Evolutionary conservation across 2,888 invertebrate species (phyloP).

Genomic region (Griposia aprilina): DNA sequence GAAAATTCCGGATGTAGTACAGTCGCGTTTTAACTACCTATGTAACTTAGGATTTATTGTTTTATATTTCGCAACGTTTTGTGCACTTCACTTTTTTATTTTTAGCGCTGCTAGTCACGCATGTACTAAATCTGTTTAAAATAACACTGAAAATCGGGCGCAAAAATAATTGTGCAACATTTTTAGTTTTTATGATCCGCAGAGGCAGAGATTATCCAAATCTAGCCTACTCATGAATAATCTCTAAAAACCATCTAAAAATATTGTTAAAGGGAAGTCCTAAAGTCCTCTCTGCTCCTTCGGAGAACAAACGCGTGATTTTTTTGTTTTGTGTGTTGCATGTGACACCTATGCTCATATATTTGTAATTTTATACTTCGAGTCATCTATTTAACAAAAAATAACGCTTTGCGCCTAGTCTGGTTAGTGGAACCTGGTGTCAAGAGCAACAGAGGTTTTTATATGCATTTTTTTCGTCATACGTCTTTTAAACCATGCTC

Average conservation of each 20-base stretch:
- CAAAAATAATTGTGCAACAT: slow-evolving; percentile 13
- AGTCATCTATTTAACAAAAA: neutral
- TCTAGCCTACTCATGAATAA: neutral
- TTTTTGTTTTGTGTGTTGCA: neutral
- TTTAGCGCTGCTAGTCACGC: slow-evolving; percentile 52
- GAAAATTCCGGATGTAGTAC: slow-evolving; percentile 35
- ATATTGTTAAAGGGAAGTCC: too few species aligned
- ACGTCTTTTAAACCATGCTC: neutral
- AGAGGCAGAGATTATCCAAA: neutral
- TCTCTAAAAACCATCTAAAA: neutral
- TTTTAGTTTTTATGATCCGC: neutral
- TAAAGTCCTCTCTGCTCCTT: neutral
- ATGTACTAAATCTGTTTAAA: slow-evolving; percentile 32
- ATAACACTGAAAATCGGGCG: neutral
- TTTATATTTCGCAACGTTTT: slow-evolving; percentile 43
- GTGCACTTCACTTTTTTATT: slow-evolving; percentile 27
- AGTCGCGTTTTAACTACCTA: slow-evolving; percentile 34
- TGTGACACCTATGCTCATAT: neutral
- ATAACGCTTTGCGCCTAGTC: neutral
- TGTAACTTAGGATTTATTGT: slow-evolving; percentile 42
- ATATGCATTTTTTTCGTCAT: neutral
- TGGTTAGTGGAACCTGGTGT: slow-evolving; percentile 15
- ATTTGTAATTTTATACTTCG: slow-evolving; percentile 20
- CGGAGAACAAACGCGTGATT: neutral
- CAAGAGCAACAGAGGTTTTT: neutral